Base-by-base conservation (phyloP, 2,888 invertebrate genomes). In the Clistopyga incitator region DNA sequence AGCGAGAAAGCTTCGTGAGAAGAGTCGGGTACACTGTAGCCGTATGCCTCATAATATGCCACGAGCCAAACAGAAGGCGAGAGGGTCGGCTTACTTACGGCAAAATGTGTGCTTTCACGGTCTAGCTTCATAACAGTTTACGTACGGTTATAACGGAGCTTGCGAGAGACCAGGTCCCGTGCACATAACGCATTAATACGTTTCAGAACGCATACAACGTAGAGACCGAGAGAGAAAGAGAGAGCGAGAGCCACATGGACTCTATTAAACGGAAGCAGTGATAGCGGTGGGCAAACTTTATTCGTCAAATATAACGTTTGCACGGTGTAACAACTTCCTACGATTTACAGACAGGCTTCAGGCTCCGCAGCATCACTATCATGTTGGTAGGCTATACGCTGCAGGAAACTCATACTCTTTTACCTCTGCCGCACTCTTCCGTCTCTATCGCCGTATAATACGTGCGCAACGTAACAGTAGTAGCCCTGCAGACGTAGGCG, bases 121-220 rank as follows among this genome's bases (percentile, higher is more conserved):
- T 59, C 68, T 68, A 59, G 68, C 50, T 80, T 67, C 68, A 72
- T 72, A 59, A 25, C 56, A 29, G 59, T 80, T 80, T 74, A 59
- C 68, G 79, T 68, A 68, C 75, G 52, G 64, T 75, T 81, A 75
- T 54, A 50, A 47, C 59, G 68, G 50, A 23, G 80, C 61, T 76
- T 76, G 54, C 54, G 54, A 47, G 74, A 45, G 29, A 52, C 15
- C 13, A 29, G 18, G 50, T 20, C 59, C 56, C 25, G 23, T 29
- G 61, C 75, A 50, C 56, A 76, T 71, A 71, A 76, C 56, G 76
- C 81, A 81, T 81, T 81, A 71, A 76, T 76, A 81, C 65, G 65
- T 80, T 74, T 70, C 64, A 6, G 52, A 76, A 76, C 71, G 70
- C 61, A 34, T 38, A 52, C 68, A 61, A 70, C 52, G 75, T 50